Evolutionary conservation across 2,113 vertebrate species (phyloP), one percentile per base, ranked within the genome.

Genomic region (Indicator maculatus): DNA sequence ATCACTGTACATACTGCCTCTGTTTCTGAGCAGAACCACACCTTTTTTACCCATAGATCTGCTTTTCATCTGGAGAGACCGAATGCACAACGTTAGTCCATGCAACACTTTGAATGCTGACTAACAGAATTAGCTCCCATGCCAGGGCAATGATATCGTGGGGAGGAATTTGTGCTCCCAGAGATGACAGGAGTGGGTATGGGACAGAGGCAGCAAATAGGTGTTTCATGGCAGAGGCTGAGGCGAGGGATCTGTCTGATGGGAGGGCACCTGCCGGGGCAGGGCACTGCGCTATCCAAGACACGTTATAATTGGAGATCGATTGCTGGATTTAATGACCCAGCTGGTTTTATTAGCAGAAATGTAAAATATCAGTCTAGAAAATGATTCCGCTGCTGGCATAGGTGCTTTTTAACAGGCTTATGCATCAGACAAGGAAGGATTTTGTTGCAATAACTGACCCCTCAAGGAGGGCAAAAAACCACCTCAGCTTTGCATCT

Each of bases 21-120:
- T 61, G 31, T 44, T 82, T 88, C 78, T 47, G 79, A 67, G 84
- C 65, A 78, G 65, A 93, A 83, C 95, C 91, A 93, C 93, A 93
- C 89, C 94, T 93, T 96, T 95, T 89, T 93, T 91, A 92, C 93
- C 82, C 79, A 73, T 16, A 66, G 56, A 70, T 77, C 75, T 89
- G 64, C 89, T 83, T 83, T 81, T 85, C 52, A 52, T 56, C 33
- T 33, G 87, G 55, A 83, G 67, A 71, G 31, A 79, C 30, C 0
- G 0, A 74, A 66, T 0, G 0, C 12, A 8, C 26, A 83, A 70
- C 47, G 24, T n/a, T 47, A 53, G 36, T 47, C 52, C 38, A 63
- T 0, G 3, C 44, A 52, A 38, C 3, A 3, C 1, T 12, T 6
- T 9, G 63, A 67, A 47, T 5, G 30, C 19, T 5, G 1, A 58